Base-by-base conservation (phyloP, 1,140 invertebrate species). In the Scaptomyza montana region DNA sequence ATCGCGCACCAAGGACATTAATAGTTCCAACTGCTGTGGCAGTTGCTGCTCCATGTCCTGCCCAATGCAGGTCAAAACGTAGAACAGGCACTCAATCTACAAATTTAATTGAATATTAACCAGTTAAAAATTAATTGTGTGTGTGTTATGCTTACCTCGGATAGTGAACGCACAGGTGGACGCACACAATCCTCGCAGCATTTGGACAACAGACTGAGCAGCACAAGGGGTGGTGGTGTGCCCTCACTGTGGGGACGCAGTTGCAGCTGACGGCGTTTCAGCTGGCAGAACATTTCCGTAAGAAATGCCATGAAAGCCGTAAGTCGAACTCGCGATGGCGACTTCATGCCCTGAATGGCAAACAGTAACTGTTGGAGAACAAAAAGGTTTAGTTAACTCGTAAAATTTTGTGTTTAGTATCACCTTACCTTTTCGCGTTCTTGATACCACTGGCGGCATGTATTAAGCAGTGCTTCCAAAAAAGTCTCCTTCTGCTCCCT, bases 361-460 rank as follows among this genome's bases (percentile, higher is more conserved):
- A 82, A 92, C n/a, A 92, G 60, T 13, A 92, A 39, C 90, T 92
- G 16, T 19, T 9, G 56, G 8, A 8, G 16, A 47, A 57, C 16
- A 36, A 10, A 61, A 61, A 7, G 6, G 5, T 2, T 21, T 13
- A 25, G 21, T 25, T 25, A 25, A 25, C 21, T 25, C 21, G 9
- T 25, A 5, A 19, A 2, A 3, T 30, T 33, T 1, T 10, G 8
- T 4, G 9, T 0, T 39, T 12, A 2, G 1, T 5, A 10, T 28
- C 0, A n/a, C 1, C 1, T 13, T 36, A 92, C 94, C 93, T 95
- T 95, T 65, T 96, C 96, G 36, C 96, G 92, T 90, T 97, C 96
- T 89, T 97, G 96, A 92, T 96, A 98, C 95, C 96, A 97, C 91
- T 97, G 96, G 86, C 97, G 96, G 87, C 96, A 97, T 12, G 95